Evolutionary conservation across 2,888 invertebrate species (phyloP), one percentile per base, ranked within the genome.

Genomic region (Acanthosepion esculentum): DNA sequence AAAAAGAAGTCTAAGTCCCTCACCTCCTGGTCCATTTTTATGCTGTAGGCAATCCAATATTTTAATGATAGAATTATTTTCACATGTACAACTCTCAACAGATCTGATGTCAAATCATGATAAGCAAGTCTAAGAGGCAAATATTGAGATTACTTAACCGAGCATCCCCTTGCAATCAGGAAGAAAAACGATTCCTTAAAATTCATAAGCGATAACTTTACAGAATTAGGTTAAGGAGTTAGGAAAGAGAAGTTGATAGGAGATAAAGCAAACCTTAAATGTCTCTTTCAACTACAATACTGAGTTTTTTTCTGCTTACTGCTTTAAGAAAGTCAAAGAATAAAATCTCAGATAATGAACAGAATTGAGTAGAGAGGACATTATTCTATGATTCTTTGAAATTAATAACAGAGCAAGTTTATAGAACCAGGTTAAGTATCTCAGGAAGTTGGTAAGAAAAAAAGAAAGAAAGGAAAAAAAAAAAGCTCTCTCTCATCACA

Each of bases 41-140:
- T 0, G 29, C 29, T 26, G 64, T n/a, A 8, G n/a, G 78, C 15
- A n/a, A n/a, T 18, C 15, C 78, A 15, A n/a, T 78, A 33, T 78
- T n/a, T 78, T 78, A 78, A 78, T 78, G 78, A 78, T n/a, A n/a
- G 78, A 78, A 78, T 78, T 78, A 78, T n/a, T 78, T 78, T 10
- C 15, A 78, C n/a, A 78, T 78, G 78, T 78, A n/a, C 5, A 78
- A 33, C 10, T 33, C n/a, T 78, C 15, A 18, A 18, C n/a, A 78
- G n/a, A 8, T 78, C 78, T n/a, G 78, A 78, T 78, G n/a, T n/a
- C 78, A 78, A 33, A 12, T 78, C n/a, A n/a, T 78, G 78, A 78
- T 78, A 78, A 78, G 6, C 18, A 10, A n/a, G n/a, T 5, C 0
- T 33, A 33, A 78, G n/a, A 78, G 78, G 78, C n/a, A 15, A 12